Conservation (phyloP, 2,888 invertebrate species). For the Theodoxus fluviatilis region DNA sequence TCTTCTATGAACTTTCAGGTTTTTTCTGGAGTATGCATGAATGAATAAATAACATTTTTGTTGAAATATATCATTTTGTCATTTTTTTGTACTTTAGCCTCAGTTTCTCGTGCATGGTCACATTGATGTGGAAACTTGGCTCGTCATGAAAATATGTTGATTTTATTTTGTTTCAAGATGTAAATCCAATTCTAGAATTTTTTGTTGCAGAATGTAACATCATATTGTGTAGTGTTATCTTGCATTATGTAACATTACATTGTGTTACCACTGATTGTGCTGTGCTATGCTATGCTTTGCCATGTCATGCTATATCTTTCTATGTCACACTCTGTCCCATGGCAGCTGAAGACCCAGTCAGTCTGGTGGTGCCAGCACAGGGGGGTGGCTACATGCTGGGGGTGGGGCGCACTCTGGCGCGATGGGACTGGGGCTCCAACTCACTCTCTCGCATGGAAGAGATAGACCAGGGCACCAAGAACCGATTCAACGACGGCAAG, state of each 20-base stretch:
- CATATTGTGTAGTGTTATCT: background rate
- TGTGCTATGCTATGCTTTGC: too few relatives aligned
- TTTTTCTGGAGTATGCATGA: too few relatives aligned
- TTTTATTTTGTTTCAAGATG: background rate
- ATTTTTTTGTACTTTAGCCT: too few relatives aligned
- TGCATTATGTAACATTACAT: background rate
- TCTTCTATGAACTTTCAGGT: too few relatives aligned
- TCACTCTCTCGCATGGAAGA: conserved; percentile 30
- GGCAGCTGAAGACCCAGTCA: conserved; percentile 30
- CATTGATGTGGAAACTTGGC: too few relatives aligned
- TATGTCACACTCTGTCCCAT: too few relatives aligned
- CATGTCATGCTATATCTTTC: too few relatives aligned
- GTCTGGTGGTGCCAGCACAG: conserved; percentile 39
- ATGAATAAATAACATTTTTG: too few relatives aligned
- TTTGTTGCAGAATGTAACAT: background rate
- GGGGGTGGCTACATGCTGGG: conserved; percentile 39
- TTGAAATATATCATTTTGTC: too few relatives aligned
- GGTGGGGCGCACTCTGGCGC: conserved; percentile 33
- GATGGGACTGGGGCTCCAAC: conserved; percentile 41
- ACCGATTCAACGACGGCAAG: conserved; percentile 42
- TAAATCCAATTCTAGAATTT: background rate
- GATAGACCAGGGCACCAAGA: conserved; percentile 31
- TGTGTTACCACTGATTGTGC: too few relatives aligned
- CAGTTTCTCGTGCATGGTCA: too few relatives aligned
- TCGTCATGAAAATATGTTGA: background rate